Base-by-base conservation (phyloP, 1,140 invertebrate genomes). In the Planococcus citri region DNA sequence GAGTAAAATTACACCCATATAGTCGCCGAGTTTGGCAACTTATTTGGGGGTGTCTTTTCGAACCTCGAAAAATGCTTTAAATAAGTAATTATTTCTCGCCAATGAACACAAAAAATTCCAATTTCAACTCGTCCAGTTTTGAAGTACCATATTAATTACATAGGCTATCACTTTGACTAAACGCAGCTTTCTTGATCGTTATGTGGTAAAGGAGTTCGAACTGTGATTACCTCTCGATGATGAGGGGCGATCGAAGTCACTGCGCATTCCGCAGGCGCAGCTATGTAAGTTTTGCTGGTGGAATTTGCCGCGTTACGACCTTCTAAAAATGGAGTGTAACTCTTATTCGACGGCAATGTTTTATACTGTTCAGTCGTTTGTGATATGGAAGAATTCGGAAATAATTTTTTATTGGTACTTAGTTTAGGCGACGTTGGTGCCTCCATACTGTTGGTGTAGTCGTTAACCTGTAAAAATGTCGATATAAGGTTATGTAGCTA, bases 111-210 rank as follows among this genome's bases (percentile, higher is more conserved):
- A n/a, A n/a, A n/a, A n/a, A n/a, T n/a, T n/a, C n/a, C n/a, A n/a
- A n/a, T n/a, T n/a, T n/a, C n/a, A n/a, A n/a, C n/a, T n/a, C n/a
- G n/a, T n/a, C n/a, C n/a, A n/a, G n/a, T n/a, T n/a, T n/a, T n/a
- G n/a, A n/a, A 51, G 41, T 51, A 20, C 41, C 41, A 17, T 3
- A 51, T n/a, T 51, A n/a, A 3, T 51, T 51, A 6, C 41, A 20
- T 3, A 51, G 17, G 17, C 41, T 17, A 51, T 51, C 12, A 51
- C 3, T 3, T 51, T 17, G 41, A 51, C 85, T 90, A 92, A 78
- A 92, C 90, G 77, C 89, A 91, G 76, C 89, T 91, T 76, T 92
- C 90, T 76, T 91, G 89, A 75, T 89, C 88, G 64, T 87, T 89
- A 69, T 84, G 85, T 78, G 91, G 86, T 1, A 92, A 79, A 0